phyloP scores from a whole-genome alignment of 1,140 invertebrate genomes.

The Arion vulgaris region DNA sequence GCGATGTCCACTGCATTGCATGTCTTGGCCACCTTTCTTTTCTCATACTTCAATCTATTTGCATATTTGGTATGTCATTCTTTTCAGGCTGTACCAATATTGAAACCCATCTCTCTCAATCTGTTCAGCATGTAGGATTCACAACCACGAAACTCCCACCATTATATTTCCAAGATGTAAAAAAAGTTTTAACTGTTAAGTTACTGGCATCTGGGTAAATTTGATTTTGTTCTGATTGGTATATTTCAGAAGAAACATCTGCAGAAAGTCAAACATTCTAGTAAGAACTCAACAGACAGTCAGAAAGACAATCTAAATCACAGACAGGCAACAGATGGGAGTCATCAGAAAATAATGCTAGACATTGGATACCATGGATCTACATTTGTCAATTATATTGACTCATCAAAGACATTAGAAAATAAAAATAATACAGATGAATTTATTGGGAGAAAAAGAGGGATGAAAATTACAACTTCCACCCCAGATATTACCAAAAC shows the following conservation, averaged over 20 bases:
- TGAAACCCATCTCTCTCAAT: too few species aligned
- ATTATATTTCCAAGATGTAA: too few species aligned
- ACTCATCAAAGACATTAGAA: not conserved
- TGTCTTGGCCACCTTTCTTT: too few species aligned
- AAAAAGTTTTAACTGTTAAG: too few species aligned
- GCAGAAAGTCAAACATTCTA: not conserved
- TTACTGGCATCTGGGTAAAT: too few species aligned
- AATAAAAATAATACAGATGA: not conserved
- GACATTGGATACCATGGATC: slow-evolving; percentile 1
- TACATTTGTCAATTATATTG: slow-evolving; percentile 12
- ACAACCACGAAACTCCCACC: too few species aligned
- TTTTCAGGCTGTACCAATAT: too few species aligned
- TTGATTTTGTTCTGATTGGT: too few species aligned
- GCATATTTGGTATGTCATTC: too few species aligned
- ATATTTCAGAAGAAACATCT: slow-evolving; percentile 34
- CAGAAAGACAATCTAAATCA: not conserved
- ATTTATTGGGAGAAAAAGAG: not conserved
- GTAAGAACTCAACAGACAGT: not conserved
- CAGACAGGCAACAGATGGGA: not conserved
- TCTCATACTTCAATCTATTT: too few species aligned
- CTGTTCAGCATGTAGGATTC: too few species aligned
- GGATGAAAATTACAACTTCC: not conserved
- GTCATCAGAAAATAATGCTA: not conserved
- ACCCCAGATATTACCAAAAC: not conserved
- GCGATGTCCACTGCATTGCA: too few species aligned